Evolutionary conservation across 2,113 vertebrate species (phyloP).

Genomic region (Oostethus manadensis): DNA sequence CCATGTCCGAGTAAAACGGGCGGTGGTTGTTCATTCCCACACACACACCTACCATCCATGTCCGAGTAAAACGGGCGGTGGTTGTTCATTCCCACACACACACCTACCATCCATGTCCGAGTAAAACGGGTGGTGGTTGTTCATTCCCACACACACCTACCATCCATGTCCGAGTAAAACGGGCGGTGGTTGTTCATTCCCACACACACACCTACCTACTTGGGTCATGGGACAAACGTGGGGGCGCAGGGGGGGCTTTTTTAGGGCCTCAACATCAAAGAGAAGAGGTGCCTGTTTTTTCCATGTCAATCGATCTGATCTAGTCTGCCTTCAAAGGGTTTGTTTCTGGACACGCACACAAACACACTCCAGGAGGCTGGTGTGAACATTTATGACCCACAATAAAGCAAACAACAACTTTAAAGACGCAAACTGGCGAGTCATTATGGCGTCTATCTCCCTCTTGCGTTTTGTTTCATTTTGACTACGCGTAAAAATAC

Average conservation of each 20-base stretch:
- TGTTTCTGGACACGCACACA: neutral
- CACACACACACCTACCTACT: conserved; percentile 8
- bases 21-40: conserved; percentile 48
- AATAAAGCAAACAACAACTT: neutral
- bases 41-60: conserved; percentile 4
- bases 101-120: conserved; percentile 48
- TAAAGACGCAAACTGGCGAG: too few species aligned
- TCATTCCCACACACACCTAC: conserved; percentile 13
- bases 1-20: too few species aligned
- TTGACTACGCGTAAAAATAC: neutral
- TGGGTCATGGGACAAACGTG: conserved; percentile 45
- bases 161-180: conserved; percentile 51
- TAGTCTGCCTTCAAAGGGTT: conserved; percentile 55
- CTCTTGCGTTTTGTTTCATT: neutral
- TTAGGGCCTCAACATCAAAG: conserved; percentile 52
- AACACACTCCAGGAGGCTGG: conserved; percentile 22
- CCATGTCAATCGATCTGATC: conserved; percentile 52
- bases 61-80: conserved; percentile 58
- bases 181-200: conserved; percentile 56
- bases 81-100: conserved; percentile 46
- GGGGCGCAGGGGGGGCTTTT: conserved; percentile 34
- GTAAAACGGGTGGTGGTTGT: conserved; percentile 60
- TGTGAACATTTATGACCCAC: conserved; percentile 3
- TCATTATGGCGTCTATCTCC: too few species aligned
- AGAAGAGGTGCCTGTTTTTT: conserved; percentile 40